A percentile compares a stretch with the other conserved stretches of the same genome.
Conservation (phyloP, 2,113 vertebrate genomes). For the Xiphophorus couchianus region DNA sequence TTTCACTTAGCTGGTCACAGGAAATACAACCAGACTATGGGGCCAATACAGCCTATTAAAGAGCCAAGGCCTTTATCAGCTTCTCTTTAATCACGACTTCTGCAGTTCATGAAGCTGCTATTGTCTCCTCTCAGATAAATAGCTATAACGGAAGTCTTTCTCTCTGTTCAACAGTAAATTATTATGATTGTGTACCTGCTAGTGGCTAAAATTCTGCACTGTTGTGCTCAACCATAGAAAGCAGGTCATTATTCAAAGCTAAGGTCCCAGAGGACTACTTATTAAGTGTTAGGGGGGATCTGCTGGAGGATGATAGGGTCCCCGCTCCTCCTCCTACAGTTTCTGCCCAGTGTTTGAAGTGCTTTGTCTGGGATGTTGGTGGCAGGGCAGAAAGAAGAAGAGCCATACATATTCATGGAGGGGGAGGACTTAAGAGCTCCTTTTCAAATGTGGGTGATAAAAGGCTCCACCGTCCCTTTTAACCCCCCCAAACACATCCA, state of each 20-base stretch:
- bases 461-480: constrained; percentile 40
- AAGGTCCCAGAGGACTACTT: constrained; percentile 65
- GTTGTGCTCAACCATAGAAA: constrained; percentile 39
- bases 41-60: constrained; percentile 21
- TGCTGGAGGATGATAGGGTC: constrained; percentile 61
- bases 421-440: constrained; percentile 65
- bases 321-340: constrained; percentile 25
- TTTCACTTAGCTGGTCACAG: constrained; percentile 38
- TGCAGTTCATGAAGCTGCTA: constrained; percentile 53
- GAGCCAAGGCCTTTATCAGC: constrained; percentile 39
- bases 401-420: constrained; percentile 74
- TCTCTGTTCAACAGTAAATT: constrained; percentile 28
- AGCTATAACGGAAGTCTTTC: constrained; percentile 23
- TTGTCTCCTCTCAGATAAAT: constrained; percentile 55
- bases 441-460: constrained; percentile 68
- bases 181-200: constrained; percentile 35
- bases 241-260: constrained; percentile 58
- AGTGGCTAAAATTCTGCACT: constrained; percentile 16
- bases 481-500: constrained; percentile 27
- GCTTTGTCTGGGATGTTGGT: constrained; percentile 76
- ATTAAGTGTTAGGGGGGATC: constrained; percentile 42
- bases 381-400: constrained; percentile 44
- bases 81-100: constrained; percentile 22
- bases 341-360: constrained; percentile 73
- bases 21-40: constrained; percentile 24